Percentiles rank a stretch among this genome's conserved stretches.
phyloP scores from a whole-genome alignment of 2,113 vertebrate genomes.

The Mobula birostris region DNA sequence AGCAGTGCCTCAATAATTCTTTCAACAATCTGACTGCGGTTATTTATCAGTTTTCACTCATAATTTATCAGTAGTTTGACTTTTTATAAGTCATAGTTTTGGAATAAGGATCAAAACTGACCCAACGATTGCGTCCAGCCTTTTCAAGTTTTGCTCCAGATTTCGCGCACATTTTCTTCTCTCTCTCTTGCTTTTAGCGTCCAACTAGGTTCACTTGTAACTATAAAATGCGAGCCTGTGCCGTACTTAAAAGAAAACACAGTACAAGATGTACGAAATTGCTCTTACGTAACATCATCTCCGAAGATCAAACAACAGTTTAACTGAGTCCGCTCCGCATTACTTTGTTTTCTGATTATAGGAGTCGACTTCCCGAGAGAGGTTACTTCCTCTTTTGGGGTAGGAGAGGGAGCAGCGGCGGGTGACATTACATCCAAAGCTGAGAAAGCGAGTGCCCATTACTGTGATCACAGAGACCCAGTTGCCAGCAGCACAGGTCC shows the following conservation, averaged over 20 bases:
- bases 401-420: background rate
- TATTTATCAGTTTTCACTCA: background rate
- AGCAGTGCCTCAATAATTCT: background rate
- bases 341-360: background rate
- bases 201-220: background rate
- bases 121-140: no score
- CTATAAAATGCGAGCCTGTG: background rate
- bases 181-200: no score
- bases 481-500: no score
- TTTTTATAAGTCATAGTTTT: background rate
- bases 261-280: background rate
- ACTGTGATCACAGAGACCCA: background rate
- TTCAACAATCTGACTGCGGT: background rate
- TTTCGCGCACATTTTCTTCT: no score
- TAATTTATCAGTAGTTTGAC: background rate
- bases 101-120: background rate
- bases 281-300: background rate
- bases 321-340: background rate
- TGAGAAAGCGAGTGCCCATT: background rate
- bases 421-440: background rate
- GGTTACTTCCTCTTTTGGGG: background rate
- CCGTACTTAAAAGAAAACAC: background rate
- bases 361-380: no score
- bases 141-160: no score
- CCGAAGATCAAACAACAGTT: background rate